Evolutionary conservation across 2,888 invertebrate species (phyloP).

Genomic region (Mythimna lalbum): DNA sequence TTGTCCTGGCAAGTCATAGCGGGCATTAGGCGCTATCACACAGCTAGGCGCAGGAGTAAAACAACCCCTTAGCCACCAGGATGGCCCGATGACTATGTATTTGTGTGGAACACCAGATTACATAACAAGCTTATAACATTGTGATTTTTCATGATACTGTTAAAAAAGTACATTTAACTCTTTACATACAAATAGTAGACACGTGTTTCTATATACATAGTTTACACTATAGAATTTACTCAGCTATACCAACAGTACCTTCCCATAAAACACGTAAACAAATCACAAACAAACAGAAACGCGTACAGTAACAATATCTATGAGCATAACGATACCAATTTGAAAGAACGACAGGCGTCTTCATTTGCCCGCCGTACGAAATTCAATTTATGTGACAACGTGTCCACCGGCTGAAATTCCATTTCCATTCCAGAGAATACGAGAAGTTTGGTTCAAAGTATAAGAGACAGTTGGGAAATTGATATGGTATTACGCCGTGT

Average conservation of each 20-base stretch:
- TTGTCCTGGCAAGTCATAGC: too few relatives aligned
- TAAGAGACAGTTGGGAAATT: not conserved
- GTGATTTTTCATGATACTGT: too few relatives aligned
- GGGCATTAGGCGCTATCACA: too few relatives aligned
- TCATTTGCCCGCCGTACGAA: slow-evolving; percentile 74
- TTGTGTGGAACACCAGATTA: too few relatives aligned
- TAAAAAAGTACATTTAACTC: too few relatives aligned
- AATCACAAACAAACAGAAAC: slow-evolving; percentile 6
- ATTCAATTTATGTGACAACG: slow-evolving; percentile 82
- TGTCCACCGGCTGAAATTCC: slow-evolving; percentile 73
- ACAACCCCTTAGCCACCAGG: too few relatives aligned
- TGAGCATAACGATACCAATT: slow-evolving; percentile 72
- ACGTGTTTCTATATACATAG: too few relatives aligned
- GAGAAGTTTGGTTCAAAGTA: slow-evolving; percentile 45
- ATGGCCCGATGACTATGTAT: too few relatives aligned
- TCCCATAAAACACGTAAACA: slow-evolving; percentile 3
- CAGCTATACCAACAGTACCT: not conserved
- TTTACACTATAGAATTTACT: not conserved
- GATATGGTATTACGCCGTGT: not conserved
- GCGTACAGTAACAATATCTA: slow-evolving; percentile 61
- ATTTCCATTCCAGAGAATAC: slow-evolving; percentile 67
- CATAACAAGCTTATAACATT: too few relatives aligned
- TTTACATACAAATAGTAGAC: too few relatives aligned
- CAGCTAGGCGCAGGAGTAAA: too few relatives aligned
- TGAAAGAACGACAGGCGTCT: slow-evolving; percentile 72